Evolutionary conservation across 2,888 invertebrate species (phyloP).

Genomic region (Orthonychiurus folsomi): DNA sequence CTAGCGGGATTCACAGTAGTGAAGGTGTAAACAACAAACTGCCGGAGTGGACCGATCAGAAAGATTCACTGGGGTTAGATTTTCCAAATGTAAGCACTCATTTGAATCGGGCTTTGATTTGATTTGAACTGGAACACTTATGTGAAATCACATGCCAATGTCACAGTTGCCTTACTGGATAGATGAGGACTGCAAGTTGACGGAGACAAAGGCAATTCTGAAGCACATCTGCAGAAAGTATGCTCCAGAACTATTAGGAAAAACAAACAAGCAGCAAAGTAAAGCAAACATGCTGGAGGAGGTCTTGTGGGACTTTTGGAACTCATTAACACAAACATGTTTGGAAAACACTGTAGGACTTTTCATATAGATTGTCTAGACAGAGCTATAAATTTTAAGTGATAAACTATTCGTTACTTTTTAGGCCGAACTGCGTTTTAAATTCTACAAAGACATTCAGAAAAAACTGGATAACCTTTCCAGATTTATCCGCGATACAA

Average conservation of each 20-base stretch:
- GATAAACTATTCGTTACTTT: background rate
- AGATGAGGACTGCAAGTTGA: constrained; percentile 45
- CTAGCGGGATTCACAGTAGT: too few relatives aligned
- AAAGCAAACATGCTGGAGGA: constrained; percentile 44
- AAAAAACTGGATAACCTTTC: background rate
- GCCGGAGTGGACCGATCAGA: constrained; percentile 43
- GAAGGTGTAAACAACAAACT: too few relatives aligned
- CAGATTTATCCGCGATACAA: background rate
- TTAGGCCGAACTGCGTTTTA: background rate
- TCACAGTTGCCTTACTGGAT: constrained; percentile 45
- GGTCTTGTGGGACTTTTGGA: constrained; percentile 44
- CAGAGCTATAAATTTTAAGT: background rate
- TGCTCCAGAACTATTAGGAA: constrained; percentile 45
- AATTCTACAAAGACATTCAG: background rate
- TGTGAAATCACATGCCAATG: constrained; percentile 3
- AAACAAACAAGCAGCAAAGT: constrained; percentile 42
- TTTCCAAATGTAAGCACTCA: constrained; percentile 43
- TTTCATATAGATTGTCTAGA: background rate
- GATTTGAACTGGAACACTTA: background rate
- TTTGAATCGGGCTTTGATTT: too few relatives aligned
- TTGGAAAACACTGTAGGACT: constrained; percentile 37
- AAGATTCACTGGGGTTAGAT: constrained; percentile 41
- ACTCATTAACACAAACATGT: constrained; percentile 42
- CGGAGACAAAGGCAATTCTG: constrained; percentile 46
- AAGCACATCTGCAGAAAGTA: constrained; percentile 43